Base-by-base conservation (phyloP, 2,888 invertebrate species). In the Ceraclea dissimilis region DNA sequence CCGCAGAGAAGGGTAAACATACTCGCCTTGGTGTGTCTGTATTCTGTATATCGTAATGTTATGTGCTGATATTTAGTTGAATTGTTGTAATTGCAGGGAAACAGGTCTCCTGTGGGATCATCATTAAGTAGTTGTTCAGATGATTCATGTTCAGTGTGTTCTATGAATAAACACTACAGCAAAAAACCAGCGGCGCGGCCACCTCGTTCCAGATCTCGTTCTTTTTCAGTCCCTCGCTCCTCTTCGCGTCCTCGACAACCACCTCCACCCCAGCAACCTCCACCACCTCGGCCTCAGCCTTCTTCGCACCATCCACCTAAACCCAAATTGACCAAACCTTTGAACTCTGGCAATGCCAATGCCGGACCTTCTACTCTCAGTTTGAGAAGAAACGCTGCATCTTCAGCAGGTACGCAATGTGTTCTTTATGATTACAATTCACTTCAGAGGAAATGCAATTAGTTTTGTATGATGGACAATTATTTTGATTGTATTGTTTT, bases 121-220 rank as follows among this genome's bases (percentile, higher is more conserved):
- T 87, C 88, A 0, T 81, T 84, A 49, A 89, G 88, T 74, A 88
- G 88, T 63, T 90, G 90, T 67, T 89, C 90, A 0, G 90, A 90
- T 65, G 87, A 88, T 66, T 89, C 89, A 0, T 90, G 90, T 66
- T 90, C 90, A 0, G 88, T 90, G 1, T 90, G 90, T 67, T 88
- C 89, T 0, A 88, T 87, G 67, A 76, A 75, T 65, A 76, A 76
- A 66, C 53, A 54, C 0, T 75, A 76, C 67, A 75, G 74, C 65
- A 76, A 75, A 66, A 74, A 75, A 21, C 26, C 43, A 16, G 51
- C 51, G 20, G 54, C 49, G 19, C 34, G 60, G 44, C 60, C 60
- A 43, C 49, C 17, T 17, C 34, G 18, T 33, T 17, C 1, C 65
- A 78, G 80, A 63, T 79, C 77, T 2, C 77, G 82, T 46, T 82